phyloP scores from a whole-genome alignment of 1,140 invertebrate genomes.

The Ladona fulva region DNA sequence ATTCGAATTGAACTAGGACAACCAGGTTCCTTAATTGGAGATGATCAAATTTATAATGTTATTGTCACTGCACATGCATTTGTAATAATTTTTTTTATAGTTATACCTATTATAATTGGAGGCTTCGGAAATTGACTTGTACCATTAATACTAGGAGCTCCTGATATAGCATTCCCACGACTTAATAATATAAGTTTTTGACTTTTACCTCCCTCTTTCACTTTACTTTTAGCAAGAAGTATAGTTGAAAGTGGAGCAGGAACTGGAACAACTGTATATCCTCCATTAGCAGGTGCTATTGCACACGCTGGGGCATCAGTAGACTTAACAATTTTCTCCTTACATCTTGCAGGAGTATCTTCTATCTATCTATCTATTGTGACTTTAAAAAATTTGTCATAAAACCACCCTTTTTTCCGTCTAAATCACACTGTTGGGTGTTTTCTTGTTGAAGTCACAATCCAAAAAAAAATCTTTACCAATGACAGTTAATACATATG shows the following conservation, averaged over 20 bases:
- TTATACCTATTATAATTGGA: conserved; percentile 67
- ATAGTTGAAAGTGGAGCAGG: conserved; percentile 51
- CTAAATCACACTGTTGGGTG: too few relatives aligned
- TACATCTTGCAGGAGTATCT: conserved; percentile 55
- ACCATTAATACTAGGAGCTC: conserved; percentile 51
- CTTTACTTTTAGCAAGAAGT: conserved; percentile 45
- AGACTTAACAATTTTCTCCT: conserved; percentile 54
- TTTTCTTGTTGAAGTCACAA: too few relatives aligned
- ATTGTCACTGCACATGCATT: conserved; percentile 64
- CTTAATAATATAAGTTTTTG: conserved; percentile 74
- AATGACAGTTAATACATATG: too few relatives aligned
- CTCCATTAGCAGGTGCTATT: conserved; percentile 48
- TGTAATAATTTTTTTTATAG: conserved; percentile 72
- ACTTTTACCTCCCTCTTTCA: conserved; percentile 51
- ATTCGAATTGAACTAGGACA: too few relatives aligned
- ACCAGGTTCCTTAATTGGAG: conserved; percentile 46
- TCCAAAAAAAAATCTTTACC: too few relatives aligned
- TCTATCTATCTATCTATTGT: too few relatives aligned
- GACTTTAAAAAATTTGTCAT: too few relatives aligned
- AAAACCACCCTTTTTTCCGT: too few relatives aligned
- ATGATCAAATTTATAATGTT: conserved; percentile 62
- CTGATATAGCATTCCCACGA: conserved; percentile 66
- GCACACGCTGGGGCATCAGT: conserved; percentile 49
- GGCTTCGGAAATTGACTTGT: conserved; percentile 47
- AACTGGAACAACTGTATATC: conserved; percentile 58